Evolutionary conservation across 2,797 vertebrate species (phyloP).

Genomic region (Clarias platycephalus): DNA sequence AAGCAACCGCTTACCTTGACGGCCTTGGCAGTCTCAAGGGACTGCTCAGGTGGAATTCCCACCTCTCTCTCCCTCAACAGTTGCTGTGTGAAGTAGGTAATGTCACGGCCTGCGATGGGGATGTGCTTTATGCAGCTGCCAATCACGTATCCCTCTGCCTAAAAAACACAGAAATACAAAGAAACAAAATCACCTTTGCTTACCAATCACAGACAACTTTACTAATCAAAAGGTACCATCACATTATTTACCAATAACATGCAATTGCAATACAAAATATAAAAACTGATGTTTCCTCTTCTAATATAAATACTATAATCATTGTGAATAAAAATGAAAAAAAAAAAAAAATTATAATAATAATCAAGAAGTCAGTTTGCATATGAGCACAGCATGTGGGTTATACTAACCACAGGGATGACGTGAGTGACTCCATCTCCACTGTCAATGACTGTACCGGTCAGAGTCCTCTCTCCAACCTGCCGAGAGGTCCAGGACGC

Average conservation of each 20-base stretch:
- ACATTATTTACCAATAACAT: background rate
- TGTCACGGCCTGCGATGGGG: slow-evolving; percentile 95
- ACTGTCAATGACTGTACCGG: slow-evolving; percentile 88
- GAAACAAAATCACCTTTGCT: background rate
- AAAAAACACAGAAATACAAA: slow-evolving; percentile 14
- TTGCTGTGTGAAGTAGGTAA: slow-evolving; percentile 97
- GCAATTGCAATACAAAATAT: background rate
- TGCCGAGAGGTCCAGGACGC: slow-evolving; percentile 90
- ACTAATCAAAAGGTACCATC: background rate
- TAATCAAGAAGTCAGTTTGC: background rate
- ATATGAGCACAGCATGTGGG: background rate
- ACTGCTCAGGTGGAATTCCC: slow-evolving; percentile 95
- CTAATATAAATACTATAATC: background rate
- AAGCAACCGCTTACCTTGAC: slow-evolving; percentile 81
- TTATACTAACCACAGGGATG: slow-evolving; percentile 71
- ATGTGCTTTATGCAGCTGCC: slow-evolving; percentile 99
- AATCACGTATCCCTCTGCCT: slow-evolving; percentile 97
- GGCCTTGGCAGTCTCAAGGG: slow-evolving; percentile 95
- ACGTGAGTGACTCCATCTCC: slow-evolving; percentile 90
- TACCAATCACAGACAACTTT: background rate
- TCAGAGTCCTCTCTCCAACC: slow-evolving; percentile 85
- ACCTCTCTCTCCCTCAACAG: slow-evolving; percentile 93
- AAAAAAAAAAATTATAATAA: too few relatives aligned
- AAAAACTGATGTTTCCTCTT: background rate
- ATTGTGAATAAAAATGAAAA: background rate